Base-by-base conservation (phyloP, 2,113 vertebrate species). In the Peromyscus leucopus region DNA sequence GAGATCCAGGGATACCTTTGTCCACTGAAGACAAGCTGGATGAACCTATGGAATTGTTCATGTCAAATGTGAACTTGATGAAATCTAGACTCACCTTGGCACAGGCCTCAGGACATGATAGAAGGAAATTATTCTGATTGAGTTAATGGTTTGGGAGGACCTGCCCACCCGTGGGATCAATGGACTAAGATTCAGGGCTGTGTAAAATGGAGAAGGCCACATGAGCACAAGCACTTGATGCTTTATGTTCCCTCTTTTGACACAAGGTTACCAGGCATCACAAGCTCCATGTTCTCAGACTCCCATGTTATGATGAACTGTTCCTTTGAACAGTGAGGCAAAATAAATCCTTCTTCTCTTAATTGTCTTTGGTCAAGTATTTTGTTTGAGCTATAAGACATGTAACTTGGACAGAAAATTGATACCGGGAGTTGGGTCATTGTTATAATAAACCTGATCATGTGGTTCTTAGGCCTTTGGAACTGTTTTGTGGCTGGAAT, bases 131-230 rank as follows among this genome's bases (percentile, higher is more conserved):
- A 33, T 36, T 48, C 36, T 36, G 8, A 80, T 80, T 79, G 1
- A 1, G 17, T 1, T 22, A 57, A 57, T 36, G 33, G n/a, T 31
- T n/a, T 24, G 33, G 51, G 79, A 59, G 24, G 19, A n/a, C 22
- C 33, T 7, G 10, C 0, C 0, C 3, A 2, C 2, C 2, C 22
- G 79, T 82, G 51, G 5, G 19, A 24, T 59, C 17, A 19, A 24
- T 24, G 55, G 10, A 7, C 19, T 24, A 59, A 10, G 19, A 59
- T 82, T 10, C 10, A 59, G 55, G 36, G 8, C 13, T n/a, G 2
- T 5, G 2, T n/a, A 24, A 59, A 11, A n/a, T 57, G 51, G 79
- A n/a, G 79, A 21, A n/a, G 7, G 78, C 36, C 51, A 57, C 51
- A 57, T 5, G 5, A 59, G 17, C 33, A 82, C 79, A n/a, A 33